Base-by-base conservation (phyloP, 2,797 vertebrate species). In the Chromobotia macracanthus region DNA sequence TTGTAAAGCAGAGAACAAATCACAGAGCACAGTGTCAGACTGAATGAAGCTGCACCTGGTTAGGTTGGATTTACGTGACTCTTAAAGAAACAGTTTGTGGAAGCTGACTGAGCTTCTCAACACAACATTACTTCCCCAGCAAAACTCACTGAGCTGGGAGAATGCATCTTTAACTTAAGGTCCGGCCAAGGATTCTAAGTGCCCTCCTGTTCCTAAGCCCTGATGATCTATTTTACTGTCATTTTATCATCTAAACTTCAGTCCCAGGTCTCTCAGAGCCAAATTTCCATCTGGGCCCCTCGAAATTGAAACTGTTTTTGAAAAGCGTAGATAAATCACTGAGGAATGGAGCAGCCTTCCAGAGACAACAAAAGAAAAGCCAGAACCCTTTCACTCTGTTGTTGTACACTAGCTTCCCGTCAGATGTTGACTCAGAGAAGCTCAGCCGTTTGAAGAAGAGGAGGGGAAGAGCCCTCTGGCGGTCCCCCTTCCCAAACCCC, bases 301-400 rank as follows among this genome's bases (percentile, higher is more conserved):
- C 21, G 44, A 77, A 86, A 81, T 28, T 19, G 56, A 21, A 83
- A 79, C 75, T 38, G 41, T 68, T 84, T 83, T 77, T 80, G 28
- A 68, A 75, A 75, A 67, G 48, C 31, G 21, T 74, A 69, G 77
- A 68, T 82, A 81, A 81, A 84, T 80, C 81, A 56, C 60, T n/a
- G 65, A 80, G 81, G 80, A 84, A 86, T 69, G 72, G 76, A 53
- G 28, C 74, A 65, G 70, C 38, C 70, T 82, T 82, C 77, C 77
- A 80, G 77, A 84, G 82, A 82, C 70, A 83, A 83, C 79, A 84
- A 83, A 85, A 75, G 71, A 61, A 83, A 76, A 75, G 64, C 75
- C 79, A 84, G 72, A 44, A 48, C 77, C 48, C 10, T 28, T 69
- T 78, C n/a, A 44, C 55, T 69, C 69, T 83, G 19, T 63, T 80